A percentile compares a stretch with the other conserved stretches of the same genome.
phyloP scores from a whole-genome alignment of 2,797 vertebrate species.

The Gobio occitaniae region DNA sequence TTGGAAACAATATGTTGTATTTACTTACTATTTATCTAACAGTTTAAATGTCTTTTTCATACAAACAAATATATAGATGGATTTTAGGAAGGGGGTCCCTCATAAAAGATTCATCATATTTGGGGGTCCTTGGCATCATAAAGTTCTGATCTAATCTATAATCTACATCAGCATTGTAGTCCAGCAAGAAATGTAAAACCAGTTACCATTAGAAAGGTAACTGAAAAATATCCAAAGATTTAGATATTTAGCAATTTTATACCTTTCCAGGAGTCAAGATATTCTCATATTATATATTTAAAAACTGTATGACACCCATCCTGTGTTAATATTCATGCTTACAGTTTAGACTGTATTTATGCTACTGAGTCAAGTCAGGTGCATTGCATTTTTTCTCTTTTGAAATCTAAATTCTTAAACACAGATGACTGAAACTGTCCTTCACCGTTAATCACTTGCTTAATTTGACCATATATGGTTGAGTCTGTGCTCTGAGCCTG shows the following conservation, averaged over 20 bases:
- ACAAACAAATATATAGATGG: too few relatives aligned
- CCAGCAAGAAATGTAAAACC: neutral
- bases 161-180: neutral
- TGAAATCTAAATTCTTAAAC: conserved; percentile 6
- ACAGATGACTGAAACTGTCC: conserved; percentile 25
- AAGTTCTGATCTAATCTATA: neutral
- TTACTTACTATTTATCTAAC: too few relatives aligned
- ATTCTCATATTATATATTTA: neutral
- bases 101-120: too few relatives aligned
- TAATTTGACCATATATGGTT: conserved; percentile 5
- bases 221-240: neutral
- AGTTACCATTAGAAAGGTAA: too few relatives aligned
- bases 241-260: neutral
- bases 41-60: too few relatives aligned
- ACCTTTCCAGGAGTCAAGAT: neutral
- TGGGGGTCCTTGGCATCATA: too few relatives aligned
- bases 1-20: too few relatives aligned
- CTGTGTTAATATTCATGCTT: neutral
- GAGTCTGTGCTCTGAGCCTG: neutral
- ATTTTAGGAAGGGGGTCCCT: too few relatives aligned
- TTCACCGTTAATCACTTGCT: neutral
- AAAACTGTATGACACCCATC: neutral
- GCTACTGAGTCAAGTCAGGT: neutral
- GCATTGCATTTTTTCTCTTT: neutral
- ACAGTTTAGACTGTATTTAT: neutral